A percentile compares a stretch with the other conserved stretches of the same genome.
These are phyloP conservation scores for Echeneis naucrates DNA, from an alignment of 2,797 vertebrate species.

Conservation along the genomic window DNA sequence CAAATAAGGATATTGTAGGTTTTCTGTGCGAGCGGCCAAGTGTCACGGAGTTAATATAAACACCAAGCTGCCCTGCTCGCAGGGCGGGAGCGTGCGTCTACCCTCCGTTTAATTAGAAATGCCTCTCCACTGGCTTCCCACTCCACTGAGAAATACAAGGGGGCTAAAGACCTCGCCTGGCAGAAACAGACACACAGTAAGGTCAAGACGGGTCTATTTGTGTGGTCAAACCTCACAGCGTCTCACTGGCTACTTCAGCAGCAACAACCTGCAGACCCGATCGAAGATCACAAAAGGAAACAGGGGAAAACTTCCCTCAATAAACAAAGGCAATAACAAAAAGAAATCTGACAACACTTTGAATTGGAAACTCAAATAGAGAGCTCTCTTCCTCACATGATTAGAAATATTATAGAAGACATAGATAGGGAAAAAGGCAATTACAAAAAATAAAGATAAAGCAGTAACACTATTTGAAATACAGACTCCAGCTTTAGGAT, in stretches of 20 bases:
- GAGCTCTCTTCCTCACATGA: not conserved
- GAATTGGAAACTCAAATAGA: not conserved
- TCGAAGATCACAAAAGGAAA: not conserved
- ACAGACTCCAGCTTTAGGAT: not conserved
- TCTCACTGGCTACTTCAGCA: not conserved
- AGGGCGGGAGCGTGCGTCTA: constrained; percentile 45
- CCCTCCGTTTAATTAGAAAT: constrained; percentile 77
- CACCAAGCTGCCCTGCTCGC: constrained; percentile 64
- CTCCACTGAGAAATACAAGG: constrained; percentile 57
- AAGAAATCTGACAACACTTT: not conserved
- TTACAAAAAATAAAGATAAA: constrained; percentile 7
- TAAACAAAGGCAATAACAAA: rapidly evolving
- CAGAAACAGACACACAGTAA: constrained; percentile 9
- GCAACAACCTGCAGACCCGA: not conserved
- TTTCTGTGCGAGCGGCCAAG: constrained; percentile 75
- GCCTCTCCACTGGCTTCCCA: constrained; percentile 53
- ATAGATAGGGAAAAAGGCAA: not conserved
- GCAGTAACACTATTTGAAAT: constrained; percentile 10
- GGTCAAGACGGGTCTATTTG: constrained; percentile 40
- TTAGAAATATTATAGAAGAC: not conserved
- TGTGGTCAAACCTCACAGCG: not conserved
- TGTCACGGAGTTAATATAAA: constrained; percentile 78
- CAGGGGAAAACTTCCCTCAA: not conserved
- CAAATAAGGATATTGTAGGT: constrained; percentile 78
- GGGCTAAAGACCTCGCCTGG: constrained; percentile 6